These are phyloP conservation scores for Mythimna impura DNA, from an alignment of 2,888 invertebrate genomes.

Conservation along the genomic window DNA sequence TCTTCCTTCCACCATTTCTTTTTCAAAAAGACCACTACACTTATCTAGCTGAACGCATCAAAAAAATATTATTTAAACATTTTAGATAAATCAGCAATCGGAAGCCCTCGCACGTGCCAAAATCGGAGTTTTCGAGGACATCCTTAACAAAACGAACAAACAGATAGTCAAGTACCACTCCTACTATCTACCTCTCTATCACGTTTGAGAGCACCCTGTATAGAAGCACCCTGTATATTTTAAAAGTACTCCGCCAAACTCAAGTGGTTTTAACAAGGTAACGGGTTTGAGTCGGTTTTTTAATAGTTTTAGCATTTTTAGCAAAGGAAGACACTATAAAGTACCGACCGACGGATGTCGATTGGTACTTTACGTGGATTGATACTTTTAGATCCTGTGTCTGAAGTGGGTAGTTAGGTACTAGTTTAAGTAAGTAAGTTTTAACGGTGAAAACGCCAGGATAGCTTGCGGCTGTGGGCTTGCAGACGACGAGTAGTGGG, in stretches of 20 bases:
- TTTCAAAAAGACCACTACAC: background rate
- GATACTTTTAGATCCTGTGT: conserved; percentile 46
- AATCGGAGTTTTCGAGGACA: conserved; percentile 55
- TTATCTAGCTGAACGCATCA: conserved; percentile 53
- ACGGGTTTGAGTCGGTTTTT: conserved; percentile 46
- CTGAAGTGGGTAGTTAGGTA: conserved; percentile 11
- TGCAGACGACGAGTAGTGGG: too few relatives aligned
- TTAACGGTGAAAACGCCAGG: too few relatives aligned
- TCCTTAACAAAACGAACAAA: conserved; percentile 53
- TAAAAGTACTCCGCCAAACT: conserved; percentile 47
- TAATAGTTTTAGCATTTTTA: conserved; percentile 13
- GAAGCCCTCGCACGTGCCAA: conserved; percentile 66
- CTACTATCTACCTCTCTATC: conserved; percentile 76
- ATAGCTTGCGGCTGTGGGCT: too few relatives aligned
- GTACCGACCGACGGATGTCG: conserved; percentile 38
- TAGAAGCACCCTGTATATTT: conserved; percentile 33
- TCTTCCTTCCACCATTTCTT: too few relatives aligned
- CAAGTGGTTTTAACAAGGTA: conserved; percentile 44
- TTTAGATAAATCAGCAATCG: conserved; percentile 50
- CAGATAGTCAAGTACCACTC: conserved; percentile 72
- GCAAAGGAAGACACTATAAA: conserved; percentile 19
- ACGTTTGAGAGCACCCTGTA: conserved; percentile 68
- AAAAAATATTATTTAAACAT: conserved; percentile 57
- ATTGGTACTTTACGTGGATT: conserved; percentile 46
- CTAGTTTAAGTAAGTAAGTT: background rate